Base-by-base conservation (phyloP, 2,888 invertebrate species). In the Caenorhabditis sp. region DNA sequence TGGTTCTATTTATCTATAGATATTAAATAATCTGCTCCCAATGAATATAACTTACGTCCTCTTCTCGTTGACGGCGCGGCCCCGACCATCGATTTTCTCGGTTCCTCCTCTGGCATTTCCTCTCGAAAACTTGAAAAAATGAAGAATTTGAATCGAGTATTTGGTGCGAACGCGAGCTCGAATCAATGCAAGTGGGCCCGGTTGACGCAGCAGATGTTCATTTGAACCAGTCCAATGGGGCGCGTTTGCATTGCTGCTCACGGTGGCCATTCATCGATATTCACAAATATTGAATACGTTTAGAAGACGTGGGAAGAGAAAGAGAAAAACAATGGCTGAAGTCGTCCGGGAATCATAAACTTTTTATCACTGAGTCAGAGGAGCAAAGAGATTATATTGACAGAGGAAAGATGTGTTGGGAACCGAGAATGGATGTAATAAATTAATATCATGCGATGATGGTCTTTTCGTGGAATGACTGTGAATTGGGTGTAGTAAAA, bases 21-120 rank as follows among this genome's bases (percentile, higher is more conserved):
- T n/a, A n/a, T n/a, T n/a, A n/a, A n/a, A n/a, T n/a, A n/a, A n/a
- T n/a, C n/a, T n/a, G n/a, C n/a, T n/a, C n/a, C n/a, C n/a, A n/a
- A n/a, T n/a, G n/a, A n/a, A n/a, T 15, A 50, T n/a, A 20, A 67
- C 60, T 58, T 32, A 78, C 71, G 65, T 32, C 58, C 72, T 51
- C 78, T 61, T 50, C 71, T 74, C 2, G 70, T 55, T 4, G 80
- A 60, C n/a, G 85, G 84, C 13, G 85, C 80, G n/a, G 71, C 80
- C 2, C 85, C 83, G 28, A 84, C 84, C 84, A 85, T 78, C 6
- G 85, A 85, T 28, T 69, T 65, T 40, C 84, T 77, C 18, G 67
- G 47, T 37, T 80, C 81, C 20, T 82, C 79, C 47, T 80, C 82
- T 1, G 72, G 65, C 85, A 85, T 85, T 51, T 37, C 37, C 13